Evolutionary conservation across 2,888 invertebrate genomes (phyloP), one percentile per base, ranked within the genome.

Genomic region (Eilema sororculum): DNA sequence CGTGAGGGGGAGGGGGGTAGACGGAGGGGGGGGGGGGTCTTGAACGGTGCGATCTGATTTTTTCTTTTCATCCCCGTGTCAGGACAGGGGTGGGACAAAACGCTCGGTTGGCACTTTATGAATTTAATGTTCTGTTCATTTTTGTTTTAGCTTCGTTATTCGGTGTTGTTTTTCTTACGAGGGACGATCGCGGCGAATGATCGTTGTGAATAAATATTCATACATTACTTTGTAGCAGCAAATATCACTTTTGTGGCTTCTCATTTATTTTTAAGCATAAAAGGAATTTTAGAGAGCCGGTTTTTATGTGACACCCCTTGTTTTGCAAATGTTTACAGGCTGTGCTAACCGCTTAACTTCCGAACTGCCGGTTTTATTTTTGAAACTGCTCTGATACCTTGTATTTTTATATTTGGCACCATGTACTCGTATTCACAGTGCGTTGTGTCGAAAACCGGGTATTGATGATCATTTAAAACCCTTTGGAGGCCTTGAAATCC

Each of bases 51-150:
- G 56, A 65, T 65, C 67, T 60, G 65, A 71, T 65, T 68, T 71
- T 62, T 68, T 66, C 62, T 64, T 58, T 68, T 65, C 68, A 71
- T 71, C 67, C 70, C 66, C 65, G 37, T 67, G 71, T 71, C 62
- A 65, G 41, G 61, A 25, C 68, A 65, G 57, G 68, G 41, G 71
- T 24, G 65, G 62, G 60, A 72, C 72, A 61, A 65, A 68, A 72
- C 61, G 68, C 59, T 61, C 13, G 37, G 61, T 16, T 24, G 37
- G 41, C 67, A 64, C 57, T 65, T 67, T 57, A 71, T 68, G 37
- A 68, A 68, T 68, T 62, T 68, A 72, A 72, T 65, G 65, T 68
- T 62, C 64, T 60, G 65, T 68, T 58, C 68, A 61, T 72, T 68
- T 71, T 68, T 72, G 65, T 72, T 60, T 61, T 61, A 62, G 41